Evolutionary conservation across 2,888 invertebrate genomes (phyloP).

Genomic region (Crematogaster levior): DNA sequence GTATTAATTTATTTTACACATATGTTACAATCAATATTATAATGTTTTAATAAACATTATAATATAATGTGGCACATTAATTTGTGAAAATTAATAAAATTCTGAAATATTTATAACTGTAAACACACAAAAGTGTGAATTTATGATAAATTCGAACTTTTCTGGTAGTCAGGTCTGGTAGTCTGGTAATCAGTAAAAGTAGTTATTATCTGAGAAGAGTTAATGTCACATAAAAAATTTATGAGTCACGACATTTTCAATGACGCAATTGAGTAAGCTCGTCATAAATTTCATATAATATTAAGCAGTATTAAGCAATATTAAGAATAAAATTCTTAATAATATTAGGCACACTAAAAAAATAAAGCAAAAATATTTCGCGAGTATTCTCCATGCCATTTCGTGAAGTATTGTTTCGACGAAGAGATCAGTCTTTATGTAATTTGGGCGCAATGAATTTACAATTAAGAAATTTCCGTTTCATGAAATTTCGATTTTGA

Average conservation of each 20-base stretch:
- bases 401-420: neutral
- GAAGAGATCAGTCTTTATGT: constrained; percentile 9
- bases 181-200: neutral
- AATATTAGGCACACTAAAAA: constrained; percentile 20
- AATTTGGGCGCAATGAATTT: neutral
- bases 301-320: too few relatives aligned
- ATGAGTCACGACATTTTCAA: constrained; percentile 7
- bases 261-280: neutral
- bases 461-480: neutral
- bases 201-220: neutral
- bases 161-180: too few relatives aligned
- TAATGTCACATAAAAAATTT: neutral
- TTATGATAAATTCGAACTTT: too few relatives aligned
- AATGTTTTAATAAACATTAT: neutral
- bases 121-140: neutral
- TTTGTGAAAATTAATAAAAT: neutral
- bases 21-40: constrained; percentile 1
- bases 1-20: neutral
- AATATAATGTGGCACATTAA: neutral
- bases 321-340: neutral
- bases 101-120: neutral
- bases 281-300: neutral
- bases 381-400: neutral
- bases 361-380: neutral
- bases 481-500: neutral